Evolutionary conservation across 2,888 invertebrate genomes (phyloP).

Genomic region (Hecatera dysodea): DNA sequence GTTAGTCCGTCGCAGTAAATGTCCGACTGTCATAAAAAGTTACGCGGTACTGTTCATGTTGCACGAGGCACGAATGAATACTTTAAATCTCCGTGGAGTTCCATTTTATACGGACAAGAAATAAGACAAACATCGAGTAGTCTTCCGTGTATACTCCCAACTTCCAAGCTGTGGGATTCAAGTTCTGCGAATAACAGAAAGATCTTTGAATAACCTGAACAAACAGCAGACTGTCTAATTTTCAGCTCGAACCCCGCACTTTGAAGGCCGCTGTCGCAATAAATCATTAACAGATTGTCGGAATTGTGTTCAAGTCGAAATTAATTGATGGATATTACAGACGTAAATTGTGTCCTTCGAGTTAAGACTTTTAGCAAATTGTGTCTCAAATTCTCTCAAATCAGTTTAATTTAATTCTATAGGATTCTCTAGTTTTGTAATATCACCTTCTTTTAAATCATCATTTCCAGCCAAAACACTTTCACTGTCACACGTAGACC

Average conservation of each 20-base stretch:
- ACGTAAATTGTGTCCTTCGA: constrained; percentile 45
- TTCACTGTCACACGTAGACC: not conserved
- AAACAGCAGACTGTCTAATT: constrained; percentile 27
- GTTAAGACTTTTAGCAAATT: constrained; percentile 31
- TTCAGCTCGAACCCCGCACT: constrained; percentile 16
- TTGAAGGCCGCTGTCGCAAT: constrained; percentile 46
- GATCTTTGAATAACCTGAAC: constrained; percentile 24
- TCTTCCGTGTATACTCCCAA: constrained; percentile 25
- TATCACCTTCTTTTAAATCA: not conserved
- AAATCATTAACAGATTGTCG: constrained; percentile 61
- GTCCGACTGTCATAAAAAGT: constrained; percentile 67
- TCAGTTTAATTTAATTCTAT: constrained; percentile 1
- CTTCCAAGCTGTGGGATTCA: constrained; percentile 29
- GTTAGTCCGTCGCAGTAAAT: constrained; percentile 58
- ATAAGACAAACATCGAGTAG: constrained; percentile 55
- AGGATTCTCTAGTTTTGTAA: not conserved
- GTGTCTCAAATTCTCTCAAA: not conserved
- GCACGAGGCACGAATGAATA: constrained; percentile 63
- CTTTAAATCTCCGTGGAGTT: constrained; percentile 59
- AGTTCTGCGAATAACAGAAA: constrained; percentile 39
- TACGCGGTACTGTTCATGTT: constrained; percentile 54
- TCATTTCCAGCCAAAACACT: not conserved
- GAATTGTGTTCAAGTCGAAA: constrained; percentile 50
- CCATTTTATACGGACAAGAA: constrained; percentile 37
- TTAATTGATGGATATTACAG: constrained; percentile 63